phyloP scores from a whole-genome alignment of 2,113 vertebrate genomes.

The Genyomyrus donnyi region DNA sequence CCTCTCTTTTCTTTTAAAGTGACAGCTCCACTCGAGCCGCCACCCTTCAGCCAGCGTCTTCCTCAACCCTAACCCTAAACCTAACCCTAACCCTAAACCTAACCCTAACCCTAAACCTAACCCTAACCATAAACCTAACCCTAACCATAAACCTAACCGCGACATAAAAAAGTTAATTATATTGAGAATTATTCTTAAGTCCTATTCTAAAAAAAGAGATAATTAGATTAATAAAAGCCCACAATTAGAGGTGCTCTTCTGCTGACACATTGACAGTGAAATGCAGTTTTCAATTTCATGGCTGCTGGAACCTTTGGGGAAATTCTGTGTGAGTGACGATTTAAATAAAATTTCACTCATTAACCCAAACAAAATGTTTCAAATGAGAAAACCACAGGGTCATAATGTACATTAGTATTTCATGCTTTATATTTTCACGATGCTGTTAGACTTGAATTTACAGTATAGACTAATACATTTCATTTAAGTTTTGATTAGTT shows the following conservation, averaged over 20 bases:
- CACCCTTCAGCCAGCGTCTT: not conserved
- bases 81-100: too few relatives aligned
- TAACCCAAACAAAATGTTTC: not conserved
- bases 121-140: too few relatives aligned
- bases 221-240: not conserved
- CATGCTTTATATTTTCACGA: not conserved
- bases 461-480: not conserved
- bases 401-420: not conserved
- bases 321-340: not conserved
- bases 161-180: not conserved
- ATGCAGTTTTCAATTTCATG: not conserved
- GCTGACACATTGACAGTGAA: not conserved
- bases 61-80: accelerated
- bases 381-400: not conserved
- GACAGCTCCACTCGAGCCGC: not conserved
- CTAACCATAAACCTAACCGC: too few relatives aligned
- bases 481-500: not conserved
- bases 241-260: not conserved
- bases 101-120: not conserved
- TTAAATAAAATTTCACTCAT: not conserved
- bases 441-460: not conserved
- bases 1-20: constrained; percentile 4
- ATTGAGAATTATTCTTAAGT: not conserved
- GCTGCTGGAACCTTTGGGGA: not conserved
- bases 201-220: not conserved